phyloP scores from a whole-genome alignment of 2,888 invertebrate genomes.

The Scaptomyza tumidula region DNA sequence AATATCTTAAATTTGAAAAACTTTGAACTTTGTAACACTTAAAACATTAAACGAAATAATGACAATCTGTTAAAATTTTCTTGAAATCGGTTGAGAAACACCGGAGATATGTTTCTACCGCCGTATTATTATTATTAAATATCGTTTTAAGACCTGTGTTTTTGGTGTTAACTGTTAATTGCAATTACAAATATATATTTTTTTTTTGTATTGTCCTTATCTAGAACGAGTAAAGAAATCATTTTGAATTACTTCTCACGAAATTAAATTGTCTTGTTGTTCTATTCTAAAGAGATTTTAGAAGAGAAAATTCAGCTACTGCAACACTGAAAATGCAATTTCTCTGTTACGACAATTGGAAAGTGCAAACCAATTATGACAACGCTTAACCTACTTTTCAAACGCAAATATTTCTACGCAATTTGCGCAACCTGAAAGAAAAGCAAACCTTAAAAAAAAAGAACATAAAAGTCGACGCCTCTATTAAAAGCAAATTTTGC shows the following conservation, averaged over 20 bases:
- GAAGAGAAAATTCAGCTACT: constrained; percentile 29
- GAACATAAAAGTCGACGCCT: constrained; percentile 21
- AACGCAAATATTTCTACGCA: constrained; percentile 53
- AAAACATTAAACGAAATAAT: too few relatives aligned
- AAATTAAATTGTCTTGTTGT: constrained; percentile 31
- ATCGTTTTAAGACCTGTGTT: too few relatives aligned
- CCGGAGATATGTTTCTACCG: too few relatives aligned
- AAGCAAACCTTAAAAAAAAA: constrained; percentile 34
- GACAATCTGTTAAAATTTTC: too few relatives aligned
- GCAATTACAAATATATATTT: too few relatives aligned
- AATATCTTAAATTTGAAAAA: too few relatives aligned
- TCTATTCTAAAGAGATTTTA: constrained; percentile 4
- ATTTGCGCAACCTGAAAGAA: constrained; percentile 53
- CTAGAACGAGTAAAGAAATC: neutral
- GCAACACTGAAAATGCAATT: constrained; percentile 44
- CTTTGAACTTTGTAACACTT: too few relatives aligned
- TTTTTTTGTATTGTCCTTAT: too few relatives aligned
- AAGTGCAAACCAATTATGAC: constrained; percentile 62
- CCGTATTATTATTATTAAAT: too few relatives aligned
- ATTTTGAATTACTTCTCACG: constrained; percentile 43
- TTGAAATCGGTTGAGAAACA: too few relatives aligned
- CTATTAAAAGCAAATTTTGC: constrained; percentile 63
- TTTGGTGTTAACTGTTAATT: too few relatives aligned
- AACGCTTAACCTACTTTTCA: constrained; percentile 69
- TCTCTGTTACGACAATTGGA: constrained; percentile 42